Base-by-base conservation (phyloP, 2,797 vertebrate species). In the Apogon talboti region DNA sequence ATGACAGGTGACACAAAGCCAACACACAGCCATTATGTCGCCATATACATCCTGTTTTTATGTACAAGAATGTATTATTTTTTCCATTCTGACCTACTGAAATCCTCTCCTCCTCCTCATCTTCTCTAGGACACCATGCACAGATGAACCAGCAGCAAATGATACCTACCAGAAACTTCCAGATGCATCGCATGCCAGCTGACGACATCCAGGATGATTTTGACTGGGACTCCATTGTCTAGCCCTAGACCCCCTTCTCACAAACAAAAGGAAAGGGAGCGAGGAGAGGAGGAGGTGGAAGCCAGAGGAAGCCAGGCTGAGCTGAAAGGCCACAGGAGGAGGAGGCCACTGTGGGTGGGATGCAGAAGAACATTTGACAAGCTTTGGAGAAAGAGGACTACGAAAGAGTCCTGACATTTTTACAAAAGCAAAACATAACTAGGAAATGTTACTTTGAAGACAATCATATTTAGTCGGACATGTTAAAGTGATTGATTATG, bases 201-300 rank as follows among this genome's bases (percentile, higher is more conserved):
- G 96, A 97, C 38, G 96, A 97, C 88, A 96, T 96, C 92, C 95
- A 96, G 91, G 96, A 96, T 48, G 96, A 97, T 73, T 97, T 96
- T 81, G 96, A 97, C 86, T 97, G 96, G 96, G 96, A 96, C 94
- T 97, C 96, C 83, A 97, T 97, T 78, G 96, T 97, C 87, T 96
- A 96, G 92, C 86, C 74, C 51, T 13, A 57, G 49, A 71, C 56
- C 58, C 63, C 70, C 69, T 67, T 72, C 8, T 54, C 19, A 59
- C 67, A 68, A 62, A 74, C 35, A 60, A 72, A 70, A 66, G 80
- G 68, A 21, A 53, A 67, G 79, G 70, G 76, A 76, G 74, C 37
- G 66, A 80, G 84, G 79, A 83, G 79, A 85, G 85, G 84, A 85
- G 85, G 84, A 86, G 82, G 72, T 74, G 79, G 85, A 83, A 80